These are phyloP conservation scores for Heliconius aoede DNA, from an alignment of 2,888 invertebrate genomes.

Conservation along the genomic window DNA sequence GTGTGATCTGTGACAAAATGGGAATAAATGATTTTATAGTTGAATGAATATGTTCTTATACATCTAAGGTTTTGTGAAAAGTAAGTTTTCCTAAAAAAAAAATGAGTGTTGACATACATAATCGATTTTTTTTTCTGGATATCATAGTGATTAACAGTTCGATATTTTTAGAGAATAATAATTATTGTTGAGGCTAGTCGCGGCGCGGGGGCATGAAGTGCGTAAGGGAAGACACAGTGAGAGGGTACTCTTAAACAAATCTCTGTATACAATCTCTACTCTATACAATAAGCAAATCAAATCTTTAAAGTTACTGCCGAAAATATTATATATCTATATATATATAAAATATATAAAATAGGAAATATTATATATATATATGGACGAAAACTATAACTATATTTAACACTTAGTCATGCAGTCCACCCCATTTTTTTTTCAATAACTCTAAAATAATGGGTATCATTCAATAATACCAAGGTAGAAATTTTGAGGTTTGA, in stretches of 20 bases:
- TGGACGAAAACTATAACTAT: neutral
- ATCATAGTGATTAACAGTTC: too few relatives aligned
- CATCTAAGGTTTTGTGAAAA: neutral
- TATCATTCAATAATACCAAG: slow-evolving; percentile 38
- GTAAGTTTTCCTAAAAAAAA: neutral
- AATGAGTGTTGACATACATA: neutral
- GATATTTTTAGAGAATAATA: too few relatives aligned
- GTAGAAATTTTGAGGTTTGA: slow-evolving; percentile 61
- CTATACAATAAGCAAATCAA: too few relatives aligned
- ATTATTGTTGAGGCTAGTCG: too few relatives aligned
- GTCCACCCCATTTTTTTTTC: slow-evolving; percentile 1
- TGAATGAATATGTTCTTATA: slow-evolving; percentile 1
- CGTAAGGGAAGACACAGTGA: too few relatives aligned
- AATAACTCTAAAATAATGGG: slow-evolving; percentile 41
- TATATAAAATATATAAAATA: too few relatives aligned
- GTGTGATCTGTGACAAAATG: slow-evolving; percentile 55
- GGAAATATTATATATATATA: too few relatives aligned
- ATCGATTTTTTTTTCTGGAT: neutral
- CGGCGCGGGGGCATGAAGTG: too few relatives aligned
- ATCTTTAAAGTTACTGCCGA: too few relatives aligned
- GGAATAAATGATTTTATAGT: slow-evolving; percentile 30
- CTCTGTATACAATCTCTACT: too few relatives aligned
- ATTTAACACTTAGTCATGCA: slow-evolving; percentile 8
- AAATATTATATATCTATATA: too few relatives aligned
- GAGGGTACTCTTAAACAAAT: too few relatives aligned